Percentiles rank a stretch among this genome's conserved stretches.
phyloP scores from a whole-genome alignment of 2,797 vertebrate genomes.

The Argyrosomus regius region DNA sequence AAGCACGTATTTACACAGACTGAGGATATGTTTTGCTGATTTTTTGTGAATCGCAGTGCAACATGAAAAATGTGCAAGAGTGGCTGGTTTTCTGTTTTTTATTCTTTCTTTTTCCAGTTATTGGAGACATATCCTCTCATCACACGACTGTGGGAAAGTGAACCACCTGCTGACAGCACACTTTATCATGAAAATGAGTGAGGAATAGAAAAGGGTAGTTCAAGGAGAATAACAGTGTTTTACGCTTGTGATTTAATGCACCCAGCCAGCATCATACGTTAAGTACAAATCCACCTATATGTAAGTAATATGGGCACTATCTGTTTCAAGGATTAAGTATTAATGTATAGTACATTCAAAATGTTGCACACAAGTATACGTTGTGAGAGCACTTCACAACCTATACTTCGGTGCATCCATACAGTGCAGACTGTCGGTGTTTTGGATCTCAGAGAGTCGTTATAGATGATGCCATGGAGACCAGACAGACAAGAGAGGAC shows the following conservation, averaged over 20 bases:
- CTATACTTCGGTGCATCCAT: neutral
- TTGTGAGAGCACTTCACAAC: neutral
- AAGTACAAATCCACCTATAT: slow-evolving; percentile 15
- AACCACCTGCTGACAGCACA: slow-evolving; percentile 63
- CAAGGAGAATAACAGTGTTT: slow-evolving; percentile 38
- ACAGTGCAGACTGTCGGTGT: slow-evolving; percentile 22
- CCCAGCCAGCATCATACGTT: neutral
- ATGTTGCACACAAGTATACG: neutral
- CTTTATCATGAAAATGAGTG: slow-evolving; percentile 58
- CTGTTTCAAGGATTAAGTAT: neutral
- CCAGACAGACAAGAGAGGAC: slow-evolving; percentile 59
- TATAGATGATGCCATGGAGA: slow-evolving; percentile 78
- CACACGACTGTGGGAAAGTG: slow-evolving; percentile 59
- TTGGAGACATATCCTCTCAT: slow-evolving; percentile 49
- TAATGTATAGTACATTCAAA: neutral
- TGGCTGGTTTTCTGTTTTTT: slow-evolving; percentile 42
- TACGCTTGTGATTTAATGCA: slow-evolving; percentile 16
- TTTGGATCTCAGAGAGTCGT: slow-evolving; percentile 35
- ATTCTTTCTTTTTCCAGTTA: slow-evolving; percentile 42
- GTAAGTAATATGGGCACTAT: neutral
- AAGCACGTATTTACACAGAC: slow-evolving; percentile 39
- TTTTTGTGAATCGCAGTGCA: slow-evolving; percentile 39
- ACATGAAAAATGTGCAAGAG: slow-evolving; percentile 46
- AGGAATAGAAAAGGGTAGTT: slow-evolving; percentile 27
- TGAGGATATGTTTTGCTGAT: slow-evolving; percentile 32